Percentiles rank a stretch among this genome's conserved stretches.
Evolutionary conservation across 2,888 invertebrate genomes (phyloP).

Genomic region (Temnothorax ravouxi): DNA sequence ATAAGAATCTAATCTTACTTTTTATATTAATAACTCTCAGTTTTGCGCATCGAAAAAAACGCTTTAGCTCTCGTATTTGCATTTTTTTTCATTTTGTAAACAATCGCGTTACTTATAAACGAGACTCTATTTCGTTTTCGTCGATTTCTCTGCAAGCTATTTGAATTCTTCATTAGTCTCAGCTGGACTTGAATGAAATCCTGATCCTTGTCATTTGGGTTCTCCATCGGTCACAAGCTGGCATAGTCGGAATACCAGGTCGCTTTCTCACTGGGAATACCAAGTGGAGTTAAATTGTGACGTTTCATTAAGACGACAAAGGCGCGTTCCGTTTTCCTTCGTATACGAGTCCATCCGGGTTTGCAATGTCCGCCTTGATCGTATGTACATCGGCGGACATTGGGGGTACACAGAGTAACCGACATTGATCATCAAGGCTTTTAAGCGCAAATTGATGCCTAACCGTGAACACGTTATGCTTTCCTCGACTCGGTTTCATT

Average conservation of each 20-base stretch:
- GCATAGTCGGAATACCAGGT: constrained; percentile 63
- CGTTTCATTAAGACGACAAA: constrained; percentile 78
- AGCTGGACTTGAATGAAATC: constrained; percentile 59
- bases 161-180: constrained; percentile 39
- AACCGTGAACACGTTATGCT: constrained; percentile 60
- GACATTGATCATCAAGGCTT: constrained; percentile 66
- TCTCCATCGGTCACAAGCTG: constrained; percentile 63
- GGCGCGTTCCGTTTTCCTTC: constrained; percentile 51
- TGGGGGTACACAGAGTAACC: constrained; percentile 44
- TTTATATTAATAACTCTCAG: background rate
- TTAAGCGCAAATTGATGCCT: constrained; percentile 66
- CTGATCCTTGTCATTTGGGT: constrained; percentile 53
- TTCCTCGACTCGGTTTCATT: constrained; percentile 41
- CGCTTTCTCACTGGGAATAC: constrained; percentile 62
- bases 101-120: constrained; percentile 5
- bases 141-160: constrained; percentile 1
- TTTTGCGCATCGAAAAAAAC: background rate
- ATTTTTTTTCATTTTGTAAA: background rate
- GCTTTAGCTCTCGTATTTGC: background rate
- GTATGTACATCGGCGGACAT: constrained; percentile 58
- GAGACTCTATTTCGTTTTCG: background rate
- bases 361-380: constrained; percentile 45
- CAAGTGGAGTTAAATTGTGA: constrained; percentile 70
- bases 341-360: constrained; percentile 40
- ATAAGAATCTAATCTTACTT: background rate